Evolutionary conservation across 2,113 vertebrate species (phyloP), one percentile per base, ranked within the genome.

Genomic region (Ellobius talpinus): DNA sequence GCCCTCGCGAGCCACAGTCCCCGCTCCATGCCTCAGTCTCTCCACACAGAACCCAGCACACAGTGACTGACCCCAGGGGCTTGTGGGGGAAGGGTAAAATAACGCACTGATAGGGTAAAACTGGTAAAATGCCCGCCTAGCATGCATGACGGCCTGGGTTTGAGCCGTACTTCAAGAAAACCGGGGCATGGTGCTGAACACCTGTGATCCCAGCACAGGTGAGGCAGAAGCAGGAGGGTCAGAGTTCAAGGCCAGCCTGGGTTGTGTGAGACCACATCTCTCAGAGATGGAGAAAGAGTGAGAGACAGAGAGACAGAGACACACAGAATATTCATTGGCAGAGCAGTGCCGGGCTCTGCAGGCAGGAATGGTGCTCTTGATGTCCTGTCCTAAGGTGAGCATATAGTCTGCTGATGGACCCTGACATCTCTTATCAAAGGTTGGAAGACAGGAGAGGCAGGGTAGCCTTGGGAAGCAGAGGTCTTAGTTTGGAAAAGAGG

Each of bases 41-140:
- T 42, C 81, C 55, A 17, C 0, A 39, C 1, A 74, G 81, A 89
- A 79, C 45, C 74, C 5, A 36, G 3, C 0, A n/a, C 58, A 23
- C 72, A 0, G 0, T 8, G n/a, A 58, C 81, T 23, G 82, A 42
- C 24, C 66, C 33, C 16, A 2, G 0, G 31, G 29, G 24, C 9
- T n/a, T 1, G 0, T 1, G 7, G 7, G 65, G 45, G 17, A 1
- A n/a, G 36, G 50, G 7, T 45, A 58, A 89, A 72, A 72, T 1
- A 87, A 68, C 1, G 1, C 42, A 19, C 42, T 47, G 29, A 3
- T 12, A 5, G 5, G 6, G 73, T 17, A 58, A 17, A 89, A 39
- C 33, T 74, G 70, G 36, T 23, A 61, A 19, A 45, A 17, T 24
- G 50, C 52, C 42, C 2, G 52, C 24, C 70, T 26, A 31, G 70